phyloP scores from a whole-genome alignment of 2,888 invertebrate species.

The Rhagium mordax region DNA sequence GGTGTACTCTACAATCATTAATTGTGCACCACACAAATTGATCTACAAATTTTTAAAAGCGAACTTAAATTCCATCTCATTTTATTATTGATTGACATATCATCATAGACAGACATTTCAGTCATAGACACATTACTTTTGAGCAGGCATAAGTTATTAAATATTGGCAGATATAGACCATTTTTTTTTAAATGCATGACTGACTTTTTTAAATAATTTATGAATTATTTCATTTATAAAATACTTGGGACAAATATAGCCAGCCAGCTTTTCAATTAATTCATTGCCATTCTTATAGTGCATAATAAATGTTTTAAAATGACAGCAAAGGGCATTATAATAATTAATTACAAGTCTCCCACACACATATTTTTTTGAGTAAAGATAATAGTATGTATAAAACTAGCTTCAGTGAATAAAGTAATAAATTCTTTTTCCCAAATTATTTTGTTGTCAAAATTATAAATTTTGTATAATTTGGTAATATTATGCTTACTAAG shows the following conservation, averaged over 20 bases:
- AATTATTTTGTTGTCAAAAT: too few species aligned
- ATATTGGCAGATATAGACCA: background rate
- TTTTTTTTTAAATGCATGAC: too few species aligned
- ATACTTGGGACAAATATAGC: background rate
- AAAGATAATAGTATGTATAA: too few species aligned
- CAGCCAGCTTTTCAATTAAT: background rate
- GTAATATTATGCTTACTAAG: too few species aligned
- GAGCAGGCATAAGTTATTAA: too few species aligned
- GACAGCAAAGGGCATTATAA: constrained; percentile 8
- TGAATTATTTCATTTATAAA: background rate
- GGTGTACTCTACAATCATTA: background rate
- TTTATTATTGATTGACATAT: background rate
- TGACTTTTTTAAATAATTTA: background rate
- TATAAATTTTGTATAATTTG: too few species aligned
- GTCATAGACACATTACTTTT: background rate
- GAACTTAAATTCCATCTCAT: background rate
- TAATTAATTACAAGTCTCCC: background rate
- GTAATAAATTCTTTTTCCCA: too few species aligned
- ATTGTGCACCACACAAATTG: background rate
- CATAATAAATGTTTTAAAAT: background rate
- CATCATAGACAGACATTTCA: background rate
- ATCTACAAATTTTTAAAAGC: background rate
- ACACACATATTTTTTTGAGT: background rate
- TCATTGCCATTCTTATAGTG: background rate
- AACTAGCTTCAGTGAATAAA: too few species aligned